These are phyloP conservation scores for Lithobates pipiens DNA, from an alignment of 2,797 vertebrate species.

Conservation along the genomic window DNA sequence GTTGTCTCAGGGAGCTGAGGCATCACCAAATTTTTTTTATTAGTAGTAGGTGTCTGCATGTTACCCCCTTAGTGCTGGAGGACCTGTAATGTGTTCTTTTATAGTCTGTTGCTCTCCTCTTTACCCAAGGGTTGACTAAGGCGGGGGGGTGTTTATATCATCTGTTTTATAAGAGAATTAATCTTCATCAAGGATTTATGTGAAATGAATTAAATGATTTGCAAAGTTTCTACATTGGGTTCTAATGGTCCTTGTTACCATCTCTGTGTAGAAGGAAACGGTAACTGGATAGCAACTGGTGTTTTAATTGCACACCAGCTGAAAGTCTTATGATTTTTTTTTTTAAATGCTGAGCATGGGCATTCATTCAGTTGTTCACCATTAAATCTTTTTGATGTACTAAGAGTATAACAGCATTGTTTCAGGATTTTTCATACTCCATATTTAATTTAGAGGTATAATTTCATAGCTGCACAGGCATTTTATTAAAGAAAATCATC, in stretches of 20 bases:
- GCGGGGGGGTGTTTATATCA: constrained; percentile 3
- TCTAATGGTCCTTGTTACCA: constrained; percentile 14
- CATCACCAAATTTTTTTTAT: constrained; percentile 59
- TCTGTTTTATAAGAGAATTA: constrained; percentile 17
- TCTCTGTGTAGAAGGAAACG: neutral
- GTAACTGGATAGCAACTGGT: constrained; percentile 3
- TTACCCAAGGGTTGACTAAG: neutral
- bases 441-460: neutral
- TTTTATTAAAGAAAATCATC: neutral
- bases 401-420: neutral
- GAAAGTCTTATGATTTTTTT: constrained; percentile 17
- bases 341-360: constrained; percentile 26
- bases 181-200: neutral
- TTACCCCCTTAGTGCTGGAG: constrained; percentile 23
- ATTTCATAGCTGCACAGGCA: neutral
- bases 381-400: constrained; percentile 12
- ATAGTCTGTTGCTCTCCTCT: neutral
- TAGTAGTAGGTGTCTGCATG: constrained; percentile 33
- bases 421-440: neutral
- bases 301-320: neutral
- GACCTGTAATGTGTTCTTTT: constrained; percentile 13
- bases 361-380: constrained; percentile 33
- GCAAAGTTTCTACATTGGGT: constrained; percentile 14
- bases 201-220: neutral
- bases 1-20: constrained; percentile 63